Percentiles rank a stretch among this genome's conserved stretches.
These are phyloP conservation scores for Anastrepha ludens DNA, from an alignment of 1,140 invertebrate species.

Conservation along the genomic window DNA sequence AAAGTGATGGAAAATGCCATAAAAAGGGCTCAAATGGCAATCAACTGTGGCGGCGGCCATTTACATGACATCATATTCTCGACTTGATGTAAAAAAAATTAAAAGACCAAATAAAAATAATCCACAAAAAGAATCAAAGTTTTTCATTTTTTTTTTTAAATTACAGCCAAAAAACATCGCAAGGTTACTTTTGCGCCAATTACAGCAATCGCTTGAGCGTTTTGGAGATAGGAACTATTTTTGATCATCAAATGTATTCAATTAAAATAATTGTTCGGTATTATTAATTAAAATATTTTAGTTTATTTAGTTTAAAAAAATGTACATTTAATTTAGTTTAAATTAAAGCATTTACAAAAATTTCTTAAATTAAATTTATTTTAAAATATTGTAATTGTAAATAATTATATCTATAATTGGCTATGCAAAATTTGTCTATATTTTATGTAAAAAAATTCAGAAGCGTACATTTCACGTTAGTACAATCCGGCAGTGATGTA, in stretches of 20 bases:
- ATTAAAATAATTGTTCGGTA: neutral
- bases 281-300: conserved; percentile 14
- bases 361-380: neutral
- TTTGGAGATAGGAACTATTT: no score
- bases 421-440: neutral
- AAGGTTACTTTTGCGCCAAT: no score
- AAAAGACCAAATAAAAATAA: no score
- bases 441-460: conserved; percentile 67
- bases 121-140: no score
- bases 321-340: neutral
- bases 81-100: no score
- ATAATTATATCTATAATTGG: conserved; percentile 23
- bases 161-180: no score
- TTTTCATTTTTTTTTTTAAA: no score
- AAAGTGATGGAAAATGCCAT: no score
- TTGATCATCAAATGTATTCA: neutral
- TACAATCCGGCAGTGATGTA: conserved; percentile 73
- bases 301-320: conserved; percentile 46
- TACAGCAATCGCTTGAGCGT: no score
- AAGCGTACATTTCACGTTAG: conserved; percentile 71
- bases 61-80: no score
- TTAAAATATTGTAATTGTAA: neutral
- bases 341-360: conserved; percentile 32
- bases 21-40: no score
- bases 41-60: no score